Base-by-base conservation (phyloP, 2,113 vertebrate species). In the Lasiurus borealis region DNA sequence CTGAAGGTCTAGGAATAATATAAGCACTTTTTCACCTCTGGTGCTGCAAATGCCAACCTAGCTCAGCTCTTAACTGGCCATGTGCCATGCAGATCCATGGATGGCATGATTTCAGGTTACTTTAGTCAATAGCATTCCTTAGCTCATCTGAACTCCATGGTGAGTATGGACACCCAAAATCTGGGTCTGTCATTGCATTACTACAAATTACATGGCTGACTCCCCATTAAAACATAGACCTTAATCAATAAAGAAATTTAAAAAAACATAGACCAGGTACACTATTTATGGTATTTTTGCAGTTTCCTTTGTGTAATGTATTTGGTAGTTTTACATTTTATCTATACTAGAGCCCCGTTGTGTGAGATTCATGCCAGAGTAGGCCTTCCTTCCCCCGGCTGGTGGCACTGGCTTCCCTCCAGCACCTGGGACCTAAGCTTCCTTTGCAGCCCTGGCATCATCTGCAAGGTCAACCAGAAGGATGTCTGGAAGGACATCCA, bases 21-120 rank as follows among this genome's bases (percentile, higher is more conserved):
- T 88, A 93, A 96, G 95, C 76, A 68, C 87, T 96, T 97, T n/a
- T 96, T 82, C 94, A 88, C 85, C 85, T 97, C 97, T 90, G 92
- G 94, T 96, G 92, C 90, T 1, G 27, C 50, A 95, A 90, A 97
- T 84, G 93, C 85, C 92, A 98, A 96, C 78, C 71, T 95, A 92
- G 88, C 97, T 96, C 68, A 75, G 85, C 84, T 96, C 92, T 71
- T 88, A 68, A 87, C 88, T 97, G 94, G 95, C 97, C 95, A 94
- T 0, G 11, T 86, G 93, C 96, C 96, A 96, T 36, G 52, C 11
- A 94, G 96, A 95, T 96, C 92, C 54, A 76, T 82, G 89, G 96
- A 84, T 95, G 94, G 96, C 95, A 97, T 3, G 69, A 59, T 92
- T 97, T 98, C 91, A 40, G 85, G 96, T 97, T 97, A 93, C 97